Evolutionary conservation across 2,797 vertebrate genomes (phyloP).

Genomic region (Girardinus metallicus): DNA sequence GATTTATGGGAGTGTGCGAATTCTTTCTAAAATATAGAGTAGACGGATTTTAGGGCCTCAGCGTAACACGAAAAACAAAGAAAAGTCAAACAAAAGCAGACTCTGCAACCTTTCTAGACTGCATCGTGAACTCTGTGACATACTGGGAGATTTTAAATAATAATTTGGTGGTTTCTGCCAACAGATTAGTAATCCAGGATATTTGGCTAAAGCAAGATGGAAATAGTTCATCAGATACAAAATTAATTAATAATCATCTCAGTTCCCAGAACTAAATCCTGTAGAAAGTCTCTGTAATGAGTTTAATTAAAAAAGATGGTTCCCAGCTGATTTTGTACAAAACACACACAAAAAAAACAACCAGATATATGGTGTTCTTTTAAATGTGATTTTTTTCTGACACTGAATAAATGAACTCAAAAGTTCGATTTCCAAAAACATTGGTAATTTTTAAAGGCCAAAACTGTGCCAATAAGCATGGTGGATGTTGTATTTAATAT

Average conservation of each 20-base stretch:
- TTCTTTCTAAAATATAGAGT: background rate
- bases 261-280: background rate
- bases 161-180: background rate
- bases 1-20: background rate
- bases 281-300: background rate
- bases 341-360: background rate
- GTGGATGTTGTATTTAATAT: background rate
- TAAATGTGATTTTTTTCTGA: background rate
- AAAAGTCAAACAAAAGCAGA: background rate
- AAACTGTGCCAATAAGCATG: too few relatives aligned
- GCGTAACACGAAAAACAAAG: background rate
- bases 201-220: background rate
- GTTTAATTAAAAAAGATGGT: background rate
- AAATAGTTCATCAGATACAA: background rate
- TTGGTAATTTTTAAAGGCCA: background rate
- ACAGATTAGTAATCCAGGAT: background rate
- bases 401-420: background rate
- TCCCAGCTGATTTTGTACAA: background rate
- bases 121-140: background rate
- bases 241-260: background rate
- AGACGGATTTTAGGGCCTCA: background rate
- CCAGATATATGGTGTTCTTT: background rate
- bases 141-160: background rate
- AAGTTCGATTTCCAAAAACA: background rate
- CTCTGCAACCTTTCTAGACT: background rate